Evolutionary conservation across 2,113 vertebrate species (phyloP), one percentile per base, ranked within the genome.

Genomic region (Sitta europaea): DNA sequence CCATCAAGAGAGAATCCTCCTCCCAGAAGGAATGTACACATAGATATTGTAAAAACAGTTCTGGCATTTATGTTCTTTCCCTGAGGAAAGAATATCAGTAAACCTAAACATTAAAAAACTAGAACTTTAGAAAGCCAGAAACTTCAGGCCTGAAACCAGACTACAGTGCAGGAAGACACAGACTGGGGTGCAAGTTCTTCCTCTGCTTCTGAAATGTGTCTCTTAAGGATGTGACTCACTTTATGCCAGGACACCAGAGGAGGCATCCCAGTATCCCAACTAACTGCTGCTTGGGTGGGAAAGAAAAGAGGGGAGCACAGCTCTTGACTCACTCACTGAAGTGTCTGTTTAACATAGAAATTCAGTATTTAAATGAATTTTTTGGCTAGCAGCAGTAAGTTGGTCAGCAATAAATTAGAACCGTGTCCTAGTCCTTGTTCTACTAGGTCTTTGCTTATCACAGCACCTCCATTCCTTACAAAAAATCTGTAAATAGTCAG

Each of bases 221-320:
- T 67, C 48, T 36, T 6, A 7, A 40, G 21, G 63, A 25, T 0
- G 0, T 29, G 42, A 35, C 20, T 67, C 25, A 19, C 21, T 33
- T 51, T 16, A 27, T 25, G 12, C 11, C 62, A 47, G 67, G 53
- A 38, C 18, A 47, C 29, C 33, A 27, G 14, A 71, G 23, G 20
- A 51, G 67, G 27, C 48, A 58, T 35, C 19, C 31, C n/a, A 31
- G 40, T 12, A 54, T 12, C 21, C 8, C 42, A 81, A 0, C 5
- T 48, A 27, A 15, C 11, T 5, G 2, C 33, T 88, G 8, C 33
- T 57, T 66, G 28, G 14, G 24, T 74, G 38, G 20, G 54, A 42
- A 33, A 77, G 10, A 33, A 77, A 53, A 54, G 28, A 35, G 14
- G 4, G 5, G 23, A 77, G 12, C 15, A 50, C 9, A 71, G 43